Evolutionary conservation across 2,888 invertebrate genomes (phyloP), one percentile per base, ranked within the genome.

Genomic region (Sericinus montela): DNA sequence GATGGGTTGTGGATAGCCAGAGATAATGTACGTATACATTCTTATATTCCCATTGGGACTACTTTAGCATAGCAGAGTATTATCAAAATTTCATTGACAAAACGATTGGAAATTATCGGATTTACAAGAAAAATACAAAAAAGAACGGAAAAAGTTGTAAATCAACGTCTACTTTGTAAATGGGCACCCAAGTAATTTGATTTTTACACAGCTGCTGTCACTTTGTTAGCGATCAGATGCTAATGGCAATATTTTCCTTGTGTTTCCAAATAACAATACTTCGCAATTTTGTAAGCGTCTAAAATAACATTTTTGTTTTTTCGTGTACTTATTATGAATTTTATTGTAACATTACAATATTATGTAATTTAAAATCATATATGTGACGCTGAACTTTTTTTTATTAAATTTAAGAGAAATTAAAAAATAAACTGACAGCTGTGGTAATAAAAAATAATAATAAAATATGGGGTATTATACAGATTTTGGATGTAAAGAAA

Each of bases 1-100:
- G 65, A 69, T 62, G 68, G 72, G 81, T 79, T 71, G 75, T 67
- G 65, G 60, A 65, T 67, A 70, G 79, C 79, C 74, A 70, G 67
- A 70, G 73, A 75, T 77, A n/a, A n/a, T n/a, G n/a, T n/a, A n/a
- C n/a, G n/a, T n/a, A n/a, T n/a, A n/a, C n/a, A n/a, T 29, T 29
- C 3, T 8, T 29, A 5, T 29, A 10, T 30, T 3, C n/a, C 1
- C 5, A 30, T 30, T 30, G 11, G 6, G 14, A 34, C 8, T 34
- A 34, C 11, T 2, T 5, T 34, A 34, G 4, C 6, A 11, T 8
- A 34, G 1, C 13, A 34, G 14, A 34, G 7, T 34, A 34, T 9
- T 34, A 14, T 14, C 14, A 9, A 14, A 6, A 14, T 34, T 13
- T 13, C 7, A 7, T 34, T 6, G 34, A 34, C n/a, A n/a, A n/a